These are phyloP conservation scores for Acanthacorydalis orientalis DNA, from an alignment of 2,888 invertebrate genomes.

Conservation along the genomic window DNA sequence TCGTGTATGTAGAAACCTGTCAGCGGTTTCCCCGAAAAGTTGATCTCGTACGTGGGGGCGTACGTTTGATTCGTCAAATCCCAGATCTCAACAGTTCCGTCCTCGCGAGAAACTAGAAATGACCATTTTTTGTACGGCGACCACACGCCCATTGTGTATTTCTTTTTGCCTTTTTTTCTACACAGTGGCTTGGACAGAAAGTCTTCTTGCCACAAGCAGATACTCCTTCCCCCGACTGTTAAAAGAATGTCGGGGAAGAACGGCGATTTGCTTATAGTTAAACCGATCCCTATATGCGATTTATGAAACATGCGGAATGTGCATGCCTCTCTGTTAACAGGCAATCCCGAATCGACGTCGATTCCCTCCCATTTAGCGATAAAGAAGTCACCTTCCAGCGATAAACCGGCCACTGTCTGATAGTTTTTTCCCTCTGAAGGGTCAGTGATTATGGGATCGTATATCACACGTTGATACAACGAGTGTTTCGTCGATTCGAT, in stretches of 20 bases:
- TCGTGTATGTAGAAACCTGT: constrained; percentile 44
- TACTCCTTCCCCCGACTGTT: constrained; percentile 55
- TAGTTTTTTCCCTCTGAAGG: neutral
- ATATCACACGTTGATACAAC: neutral
- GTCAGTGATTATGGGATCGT: neutral
- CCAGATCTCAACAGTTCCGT: constrained; percentile 71
- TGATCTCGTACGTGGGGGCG: constrained; percentile 46
- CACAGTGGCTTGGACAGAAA: constrained; percentile 42
- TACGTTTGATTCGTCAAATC: constrained; percentile 55
- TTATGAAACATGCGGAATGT: constrained; percentile 28
- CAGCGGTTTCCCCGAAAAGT: constrained; percentile 46
- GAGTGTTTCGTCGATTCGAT: constrained; percentile 1
- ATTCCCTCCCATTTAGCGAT: constrained; percentile 46
- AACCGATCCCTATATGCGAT: constrained; percentile 57
- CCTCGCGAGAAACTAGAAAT: constrained; percentile 49
- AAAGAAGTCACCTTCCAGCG: constrained; percentile 19
- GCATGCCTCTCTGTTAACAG: constrained; percentile 38
- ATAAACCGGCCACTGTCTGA: constrained; percentile 16
- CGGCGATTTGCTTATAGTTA: constrained; percentile 40
- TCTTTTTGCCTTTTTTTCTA: constrained; percentile 39
- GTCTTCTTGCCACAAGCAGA: constrained; percentile 30
- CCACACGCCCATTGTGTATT: constrained; percentile 37
- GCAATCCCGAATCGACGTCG: constrained; percentile 42
- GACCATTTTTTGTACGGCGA: constrained; percentile 57
- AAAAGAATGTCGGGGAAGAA: constrained; percentile 41